A percentile compares a stretch with the other conserved stretches of the same genome.
These are phyloP conservation scores for Contarinia nasturtii DNA, from an alignment of 1,140 invertebrate species.

Conservation along the genomic window DNA sequence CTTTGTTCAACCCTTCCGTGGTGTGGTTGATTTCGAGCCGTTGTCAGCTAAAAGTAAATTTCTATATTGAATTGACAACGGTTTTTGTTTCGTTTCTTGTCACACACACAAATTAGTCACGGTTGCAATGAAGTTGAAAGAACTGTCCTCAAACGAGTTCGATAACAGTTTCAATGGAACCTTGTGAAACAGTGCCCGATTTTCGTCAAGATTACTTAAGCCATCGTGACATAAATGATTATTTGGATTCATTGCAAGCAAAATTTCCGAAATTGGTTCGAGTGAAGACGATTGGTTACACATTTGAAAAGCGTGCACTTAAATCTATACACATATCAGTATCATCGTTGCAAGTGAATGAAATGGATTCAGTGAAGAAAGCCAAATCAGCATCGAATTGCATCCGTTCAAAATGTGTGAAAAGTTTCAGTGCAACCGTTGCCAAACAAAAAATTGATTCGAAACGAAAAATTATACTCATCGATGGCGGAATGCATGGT, in stretches of 20 bases:
- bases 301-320: conserved; percentile 31
- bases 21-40: too few species aligned
- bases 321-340: conserved; percentile 30
- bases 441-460: neutral
- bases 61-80: too few species aligned
- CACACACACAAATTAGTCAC: too few species aligned
- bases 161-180: too few species aligned
- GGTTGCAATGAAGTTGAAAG: too few species aligned
- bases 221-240: conserved; percentile 19
- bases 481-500: conserved; percentile 38
- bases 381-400: neutral
- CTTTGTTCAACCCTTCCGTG: too few species aligned
- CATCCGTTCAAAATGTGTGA: neutral
- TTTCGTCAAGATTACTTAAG: conserved; percentile 16
- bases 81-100: too few species aligned
- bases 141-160: too few species aligned
- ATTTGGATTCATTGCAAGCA: conserved; percentile 21
- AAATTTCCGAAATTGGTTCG: conserved; percentile 26
- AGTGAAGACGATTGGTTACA: conserved; percentile 28
- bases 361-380: neutral
- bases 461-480: conserved; percentile 16
- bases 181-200: conserved; percentile 6
- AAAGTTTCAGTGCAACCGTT: neutral
- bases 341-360: conserved; percentile 9
- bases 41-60: too few species aligned